phyloP scores from a whole-genome alignment of 2,113 vertebrate genomes.

The Lepidiolamprologus cunningtoni region DNA sequence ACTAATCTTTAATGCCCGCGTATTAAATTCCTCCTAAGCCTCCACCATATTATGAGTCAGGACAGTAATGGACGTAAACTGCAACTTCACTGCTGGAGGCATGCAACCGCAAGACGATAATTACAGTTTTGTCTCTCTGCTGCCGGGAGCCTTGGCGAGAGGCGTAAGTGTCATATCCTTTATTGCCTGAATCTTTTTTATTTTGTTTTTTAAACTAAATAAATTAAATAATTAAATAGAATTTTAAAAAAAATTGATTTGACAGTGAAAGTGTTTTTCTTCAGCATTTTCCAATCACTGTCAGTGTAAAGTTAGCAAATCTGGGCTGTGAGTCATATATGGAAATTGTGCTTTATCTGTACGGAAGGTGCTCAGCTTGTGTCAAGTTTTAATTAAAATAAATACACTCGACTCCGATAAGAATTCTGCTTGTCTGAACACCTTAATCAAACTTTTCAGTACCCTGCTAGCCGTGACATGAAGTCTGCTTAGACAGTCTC shows the following conservation, averaged over 20 bases:
- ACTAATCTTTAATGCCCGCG: background rate
- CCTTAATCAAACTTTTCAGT: background rate
- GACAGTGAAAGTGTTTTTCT: background rate
- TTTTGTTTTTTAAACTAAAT: background rate
- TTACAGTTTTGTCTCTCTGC: background rate
- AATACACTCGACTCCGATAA: background rate
- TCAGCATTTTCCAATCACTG: background rate
- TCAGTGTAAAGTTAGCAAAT: rapidly evolving
- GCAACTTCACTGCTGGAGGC: background rate
- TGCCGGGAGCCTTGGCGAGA: background rate
- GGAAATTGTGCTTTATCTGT: background rate
- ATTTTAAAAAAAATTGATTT: rapidly evolving
- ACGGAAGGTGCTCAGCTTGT: background rate
- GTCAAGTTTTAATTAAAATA: background rate
- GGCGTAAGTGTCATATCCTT: background rate
- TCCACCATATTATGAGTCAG: background rate
- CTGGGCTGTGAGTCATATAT: background rate
- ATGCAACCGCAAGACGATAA: background rate
- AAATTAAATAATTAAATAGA: background rate
- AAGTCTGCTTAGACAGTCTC: background rate
- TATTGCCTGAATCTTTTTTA: background rate
- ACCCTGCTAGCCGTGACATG: background rate
- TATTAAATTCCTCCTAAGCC: background rate
- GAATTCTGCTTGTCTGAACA: background rate
- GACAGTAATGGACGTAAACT: background rate